phyloP scores from a whole-genome alignment of 2,797 vertebrate genomes.

The Bradypodion ventrale region DNA sequence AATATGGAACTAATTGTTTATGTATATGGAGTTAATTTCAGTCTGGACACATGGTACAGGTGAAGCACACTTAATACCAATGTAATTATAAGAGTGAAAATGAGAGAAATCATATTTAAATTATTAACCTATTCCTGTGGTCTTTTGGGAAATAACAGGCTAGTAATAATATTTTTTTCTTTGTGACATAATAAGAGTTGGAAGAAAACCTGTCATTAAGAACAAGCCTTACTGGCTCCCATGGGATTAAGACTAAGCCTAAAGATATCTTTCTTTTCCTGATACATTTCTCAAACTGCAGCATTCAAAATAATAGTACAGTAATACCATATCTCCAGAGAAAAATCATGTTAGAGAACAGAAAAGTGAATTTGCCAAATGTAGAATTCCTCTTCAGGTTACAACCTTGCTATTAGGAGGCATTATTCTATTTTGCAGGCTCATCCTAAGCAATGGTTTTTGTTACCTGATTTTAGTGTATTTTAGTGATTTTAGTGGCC shows the following conservation, averaged over 20 bases:
- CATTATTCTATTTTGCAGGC: background rate
- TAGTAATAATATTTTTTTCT: background rate
- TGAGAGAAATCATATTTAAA: background rate
- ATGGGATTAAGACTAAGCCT: background rate
- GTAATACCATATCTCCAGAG: background rate
- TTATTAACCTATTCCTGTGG: background rate
- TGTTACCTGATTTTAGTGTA: background rate
- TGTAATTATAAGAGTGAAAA: conserved; percentile 11
- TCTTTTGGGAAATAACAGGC: background rate
- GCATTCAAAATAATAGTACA: background rate
- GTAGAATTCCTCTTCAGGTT: background rate
- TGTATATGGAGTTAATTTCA: conserved; percentile 20
- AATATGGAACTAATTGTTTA: background rate
- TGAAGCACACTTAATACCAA: conserved; percentile 12
- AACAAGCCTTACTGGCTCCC: background rate
- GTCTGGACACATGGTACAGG: background rate
- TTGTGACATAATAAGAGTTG: conserved; percentile 3
- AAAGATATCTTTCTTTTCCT: background rate
- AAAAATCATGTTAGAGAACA: background rate
- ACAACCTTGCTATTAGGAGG: background rate
- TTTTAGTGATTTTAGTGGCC: no score
- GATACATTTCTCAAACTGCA: background rate
- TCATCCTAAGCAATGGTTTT: background rate
- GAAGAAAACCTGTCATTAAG: background rate
- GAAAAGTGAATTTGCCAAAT: background rate